phyloP scores from a whole-genome alignment of 2,888 invertebrate genomes.

The Lepidocyrtinus sp. region DNA sequence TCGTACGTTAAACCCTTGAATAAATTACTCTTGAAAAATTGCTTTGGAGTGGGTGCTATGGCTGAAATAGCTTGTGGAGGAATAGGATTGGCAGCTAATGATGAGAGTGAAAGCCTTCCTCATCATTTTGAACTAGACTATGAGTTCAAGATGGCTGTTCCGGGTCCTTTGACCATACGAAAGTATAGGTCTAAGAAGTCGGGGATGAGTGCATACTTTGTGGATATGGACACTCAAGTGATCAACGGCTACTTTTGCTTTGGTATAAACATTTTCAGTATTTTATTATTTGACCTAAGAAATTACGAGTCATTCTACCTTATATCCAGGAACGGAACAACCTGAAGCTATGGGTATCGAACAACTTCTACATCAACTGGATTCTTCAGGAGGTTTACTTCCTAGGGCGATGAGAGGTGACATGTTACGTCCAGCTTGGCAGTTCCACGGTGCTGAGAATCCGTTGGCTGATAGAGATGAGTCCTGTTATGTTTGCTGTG shows the following conservation, averaged over 20 bases:
- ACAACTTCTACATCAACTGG: conserved; percentile 66
- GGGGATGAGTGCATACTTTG: conserved; percentile 87
- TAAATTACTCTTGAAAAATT: too few species aligned
- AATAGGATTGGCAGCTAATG: too few species aligned
- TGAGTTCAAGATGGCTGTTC: conserved; percentile 73
- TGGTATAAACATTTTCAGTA: too few species aligned
- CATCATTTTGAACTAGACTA: conserved; percentile 76
- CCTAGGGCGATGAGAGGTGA: conserved; percentile 66
- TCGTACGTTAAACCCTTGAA: too few species aligned
- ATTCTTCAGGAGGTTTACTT: conserved; percentile 67
- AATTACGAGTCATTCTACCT: too few species aligned
- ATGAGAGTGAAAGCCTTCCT: too few species aligned
- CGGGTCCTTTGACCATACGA: conserved; percentile 81
- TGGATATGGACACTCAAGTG: conserved; percentile 89
- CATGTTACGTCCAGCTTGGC: conserved; percentile 65
- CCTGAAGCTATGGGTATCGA: conserved; percentile 67
- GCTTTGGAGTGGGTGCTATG: too few species aligned
- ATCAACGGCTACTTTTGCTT: conserved; percentile 90
- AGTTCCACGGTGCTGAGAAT: conserved; percentile 69
- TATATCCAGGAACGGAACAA: conserved; percentile 68
- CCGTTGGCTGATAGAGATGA: conserved; percentile 69
- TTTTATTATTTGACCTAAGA: too few species aligned
- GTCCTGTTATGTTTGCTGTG: conserved; percentile 67
- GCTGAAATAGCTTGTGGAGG: too few species aligned
- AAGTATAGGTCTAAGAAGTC: conserved; percentile 86